phyloP scores from a whole-genome alignment of 1,140 invertebrate species.

The Atta texana region DNA sequence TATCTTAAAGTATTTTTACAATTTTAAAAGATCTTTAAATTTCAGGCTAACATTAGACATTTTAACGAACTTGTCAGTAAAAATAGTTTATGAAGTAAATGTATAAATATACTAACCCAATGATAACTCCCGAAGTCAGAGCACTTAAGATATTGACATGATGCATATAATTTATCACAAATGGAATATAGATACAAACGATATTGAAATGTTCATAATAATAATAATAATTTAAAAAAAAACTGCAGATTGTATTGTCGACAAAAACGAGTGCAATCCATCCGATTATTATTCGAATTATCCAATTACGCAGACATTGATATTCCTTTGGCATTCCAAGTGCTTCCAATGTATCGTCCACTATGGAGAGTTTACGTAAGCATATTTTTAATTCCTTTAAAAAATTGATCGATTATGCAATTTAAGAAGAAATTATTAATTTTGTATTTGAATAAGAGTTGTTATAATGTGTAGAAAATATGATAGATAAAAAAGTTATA shows the following conservation, averaged over 20 bases:
- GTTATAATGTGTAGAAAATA: neutral
- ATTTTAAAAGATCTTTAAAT: neutral
- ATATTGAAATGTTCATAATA: neutral
- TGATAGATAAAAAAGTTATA: neutral
- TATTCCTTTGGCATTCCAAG: conserved; percentile 24
- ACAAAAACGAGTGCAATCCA: neutral
- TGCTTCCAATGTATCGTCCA: conserved; percentile 45
- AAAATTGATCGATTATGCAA: neutral
- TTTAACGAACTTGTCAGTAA: neutral
- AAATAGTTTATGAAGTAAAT: neutral
- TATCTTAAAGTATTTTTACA: neutral
- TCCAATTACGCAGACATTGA: neutral
- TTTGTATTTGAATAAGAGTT: neutral
- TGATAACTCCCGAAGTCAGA: conserved; percentile 11
- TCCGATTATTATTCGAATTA: conserved; percentile 4
- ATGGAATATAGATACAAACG: neutral
- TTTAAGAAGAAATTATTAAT: neutral
- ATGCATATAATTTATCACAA: neutral
- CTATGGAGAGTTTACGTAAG: conserved; percentile 19
- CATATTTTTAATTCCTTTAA: conserved; percentile 29
- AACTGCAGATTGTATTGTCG: neutral
- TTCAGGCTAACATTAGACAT: neutral
- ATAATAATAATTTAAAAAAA: neutral
- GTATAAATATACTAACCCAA: conserved; percentile 15
- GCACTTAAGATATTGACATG: neutral